Base-by-base conservation (phyloP, 2,888 invertebrate species). In the Drosophila leonis region DNA sequence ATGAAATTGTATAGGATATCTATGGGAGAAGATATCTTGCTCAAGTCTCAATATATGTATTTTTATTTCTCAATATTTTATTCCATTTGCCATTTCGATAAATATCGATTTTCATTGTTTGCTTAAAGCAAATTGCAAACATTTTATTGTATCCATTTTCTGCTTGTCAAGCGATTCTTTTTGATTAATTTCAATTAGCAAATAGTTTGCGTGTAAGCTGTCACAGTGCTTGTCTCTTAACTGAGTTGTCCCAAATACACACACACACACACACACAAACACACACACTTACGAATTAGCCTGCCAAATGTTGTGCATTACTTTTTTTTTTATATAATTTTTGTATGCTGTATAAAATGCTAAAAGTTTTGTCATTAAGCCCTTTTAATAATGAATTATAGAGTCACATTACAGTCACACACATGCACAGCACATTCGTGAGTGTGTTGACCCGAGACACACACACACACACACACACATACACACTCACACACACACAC, bases 341-440 rank as follows among this genome's bases (percentile, higher is more conserved):
- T 69, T 68, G 39, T 57, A 33, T 59, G 42, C 68, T 49, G 54
- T 49, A 62, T 73, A 52, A 62, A 82, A 78, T 82, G 82, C 71
- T 63, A 80, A 78, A 84, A 84, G 76, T 84, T 84, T 84, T 84
- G 83, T 84, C 87, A 84, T 84, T 87, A 82, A 84, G 88, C 87
- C 85, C 71, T 84, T 88, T 88, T 79, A 85, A 88, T 88, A 84
- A 85, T 84, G 79, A 85, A 88, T 88, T 78, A 77, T 70, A 80
- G 69, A 60, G 63, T 65, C 72, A 72, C 74, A 78, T 78, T 74
- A 63, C 39, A 48, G 29, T 46, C 60, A 57, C 52, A 79, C 42
- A 66, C 64, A 52, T 37, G 35, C 59, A 54, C 39, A 64, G 35
- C 29, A 52, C 46, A 66, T 18, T 41, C 35, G 18, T 63, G 42